Evolutionary conservation across 2,888 invertebrate genomes (phyloP).

Genomic region (Sphaeridia pumilis): DNA sequence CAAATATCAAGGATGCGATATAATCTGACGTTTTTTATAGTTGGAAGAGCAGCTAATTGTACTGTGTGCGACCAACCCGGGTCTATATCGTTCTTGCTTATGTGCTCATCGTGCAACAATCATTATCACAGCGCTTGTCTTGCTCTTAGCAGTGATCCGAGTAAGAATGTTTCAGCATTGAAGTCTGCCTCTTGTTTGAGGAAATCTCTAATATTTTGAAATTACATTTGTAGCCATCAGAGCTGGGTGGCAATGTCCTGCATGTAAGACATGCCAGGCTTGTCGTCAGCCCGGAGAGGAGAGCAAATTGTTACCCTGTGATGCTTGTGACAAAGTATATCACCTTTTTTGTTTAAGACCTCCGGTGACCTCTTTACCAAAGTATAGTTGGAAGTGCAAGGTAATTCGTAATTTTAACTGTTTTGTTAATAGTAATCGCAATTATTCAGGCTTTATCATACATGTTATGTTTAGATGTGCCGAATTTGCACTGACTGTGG

Average conservation of each 20-base stretch:
- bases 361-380: constrained; percentile 83
- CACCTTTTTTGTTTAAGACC: constrained; percentile 89
- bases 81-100: constrained; percentile 76
- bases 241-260: constrained; percentile 89
- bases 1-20: neutral
- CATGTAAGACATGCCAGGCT: constrained; percentile 86
- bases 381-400: constrained; percentile 95
- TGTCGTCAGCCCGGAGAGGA: constrained; percentile 73
- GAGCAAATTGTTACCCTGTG: constrained; percentile 71
- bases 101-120: constrained; percentile 82
- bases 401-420: constrained; percentile 45
- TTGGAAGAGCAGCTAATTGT: constrained; percentile 65
- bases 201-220: too few species aligned
- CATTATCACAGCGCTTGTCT: constrained; percentile 91
- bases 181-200: constrained; percentile 4
- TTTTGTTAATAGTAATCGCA: neutral
- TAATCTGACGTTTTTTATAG: constrained; percentile 43
- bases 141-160: constrained; percentile 47
- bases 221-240: constrained; percentile 54
- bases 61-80: constrained; percentile 72
- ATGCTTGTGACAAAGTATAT: constrained; percentile 93
- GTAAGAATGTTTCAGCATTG: too few species aligned
- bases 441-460: constrained; percentile 3
- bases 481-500: constrained; percentile 94
- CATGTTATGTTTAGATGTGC: constrained; percentile 57